Base-by-base conservation (phyloP, 2,113 vertebrate species). In the Istiophorus platypterus region DNA sequence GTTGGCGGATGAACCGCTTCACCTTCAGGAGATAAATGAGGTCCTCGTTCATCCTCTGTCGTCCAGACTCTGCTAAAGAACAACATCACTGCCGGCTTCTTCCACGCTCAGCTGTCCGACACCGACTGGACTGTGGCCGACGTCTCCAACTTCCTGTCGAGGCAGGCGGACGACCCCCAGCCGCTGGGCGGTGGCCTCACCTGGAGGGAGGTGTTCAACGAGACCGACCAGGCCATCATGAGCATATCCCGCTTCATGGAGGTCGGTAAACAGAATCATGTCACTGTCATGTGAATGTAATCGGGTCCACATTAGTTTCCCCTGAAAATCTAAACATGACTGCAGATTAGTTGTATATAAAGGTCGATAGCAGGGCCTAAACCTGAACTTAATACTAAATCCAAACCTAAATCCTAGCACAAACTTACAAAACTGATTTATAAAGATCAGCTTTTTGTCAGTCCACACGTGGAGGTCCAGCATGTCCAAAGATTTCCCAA, bases 191-290 rank as follows among this genome's bases (percentile, higher is more conserved):
- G 94, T 0, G 45, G 81, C n/a, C 92, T 97, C 63, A 99, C 97
- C 59, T 99, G 98, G 98, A 91, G 95, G 88, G 95, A 97, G 0
- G 95, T 97, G 64, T 97, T 99, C 93, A 99, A 99, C 14, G 98
- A 99, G 93, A 99, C 97, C 0, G 97, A 97, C 90, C 91, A 94
- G 39, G 97, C 97, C 74, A 92, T 99, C 85, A 93, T 94, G 91
- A 97, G 95, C 77, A 97, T 99, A 76, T 97, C 98, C 2, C 96
- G 91, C 68, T 99, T 99, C 94, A 99, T 99, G 98, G 98, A 99
- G 96, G 98, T 99, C 51, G 82, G 90, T 58, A 4, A 5, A 0
- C 24, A 6, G 7, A 7, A 13, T 27, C n/a, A 34, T 39, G 2
- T 52, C 47, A 8, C 37, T 39, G 8, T 39, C 7, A n/a, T 18